Conservation (phyloP, 2,888 invertebrate genomes). For the Heteropelma amictum region DNA sequence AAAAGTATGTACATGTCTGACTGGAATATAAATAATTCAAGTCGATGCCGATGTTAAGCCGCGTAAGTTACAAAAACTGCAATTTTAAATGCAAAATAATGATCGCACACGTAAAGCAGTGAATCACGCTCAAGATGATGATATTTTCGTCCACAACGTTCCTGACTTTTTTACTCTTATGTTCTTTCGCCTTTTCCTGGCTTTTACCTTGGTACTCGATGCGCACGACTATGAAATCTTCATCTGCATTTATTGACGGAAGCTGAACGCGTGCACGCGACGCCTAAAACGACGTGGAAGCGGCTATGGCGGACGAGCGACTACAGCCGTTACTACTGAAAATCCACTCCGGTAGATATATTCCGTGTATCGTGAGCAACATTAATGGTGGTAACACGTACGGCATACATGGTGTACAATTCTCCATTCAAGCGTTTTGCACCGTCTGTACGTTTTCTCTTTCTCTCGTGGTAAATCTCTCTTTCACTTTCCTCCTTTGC, state of each 20-base stretch:
- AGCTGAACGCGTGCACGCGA: slow-evolving; percentile 21
- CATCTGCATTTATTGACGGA: slow-evolving; percentile 44
- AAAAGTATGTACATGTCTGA: too few species aligned
- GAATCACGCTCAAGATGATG: too few species aligned
- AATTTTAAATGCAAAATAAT: too few species aligned
- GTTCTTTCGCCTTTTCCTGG: slow-evolving; percentile 14
- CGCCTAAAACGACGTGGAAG: slow-evolving; percentile 7
- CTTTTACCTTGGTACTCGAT: neutral
- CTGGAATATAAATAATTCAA: too few species aligned
- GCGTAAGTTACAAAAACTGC: too few species aligned
- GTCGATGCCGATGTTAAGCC: too few species aligned
- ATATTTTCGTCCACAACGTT: too few species aligned
- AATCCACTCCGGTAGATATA: slow-evolving; percentile 25
- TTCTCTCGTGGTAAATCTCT: slow-evolving; percentile 18
- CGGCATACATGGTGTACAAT: slow-evolving; percentile 53
- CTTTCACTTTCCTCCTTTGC: neutral
- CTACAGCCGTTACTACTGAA: slow-evolving; percentile 19
- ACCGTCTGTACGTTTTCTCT: slow-evolving; percentile 11
- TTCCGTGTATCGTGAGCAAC: slow-evolving; percentile 36
- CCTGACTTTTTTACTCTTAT: too few species aligned
- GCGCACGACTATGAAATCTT: slow-evolving; percentile 24
- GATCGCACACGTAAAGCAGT: too few species aligned
- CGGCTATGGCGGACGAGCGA: slow-evolving; percentile 12
- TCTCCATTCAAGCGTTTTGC: slow-evolving; percentile 24
- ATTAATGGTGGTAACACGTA: slow-evolving; percentile 60